Conservation (phyloP, 2,113 vertebrate species). For the Vulpes lagopus region DNA sequence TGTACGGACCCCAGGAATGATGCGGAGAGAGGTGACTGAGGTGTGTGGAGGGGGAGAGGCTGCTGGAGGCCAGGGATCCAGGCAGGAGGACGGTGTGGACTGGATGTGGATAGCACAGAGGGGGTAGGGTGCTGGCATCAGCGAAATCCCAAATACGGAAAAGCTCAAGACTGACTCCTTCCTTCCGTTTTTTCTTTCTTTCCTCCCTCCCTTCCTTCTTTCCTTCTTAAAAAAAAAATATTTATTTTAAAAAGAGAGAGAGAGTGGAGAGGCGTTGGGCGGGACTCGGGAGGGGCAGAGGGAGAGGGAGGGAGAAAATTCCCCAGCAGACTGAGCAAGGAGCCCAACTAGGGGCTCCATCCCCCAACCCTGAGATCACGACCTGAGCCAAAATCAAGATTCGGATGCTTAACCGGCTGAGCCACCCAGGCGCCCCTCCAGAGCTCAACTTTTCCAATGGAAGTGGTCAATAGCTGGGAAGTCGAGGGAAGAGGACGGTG, state of each 20-base stretch:
- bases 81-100: not conserved
- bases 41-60: not conserved
- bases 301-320: not conserved
- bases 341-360: not conserved
- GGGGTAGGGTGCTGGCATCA: not conserved
- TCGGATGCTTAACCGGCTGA: not conserved
- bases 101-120: not conserved
- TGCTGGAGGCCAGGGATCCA: not conserved
- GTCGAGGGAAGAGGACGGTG: not conserved
- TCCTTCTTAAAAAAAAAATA: not conserved
- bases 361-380: not conserved
- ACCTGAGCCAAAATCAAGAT: not conserved
- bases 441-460: not conserved
- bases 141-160: not conserved
- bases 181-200: not conserved
- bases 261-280: not conserved
- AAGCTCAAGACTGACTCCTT: not conserved
- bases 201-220: not conserved
- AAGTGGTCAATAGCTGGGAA: not conserved
- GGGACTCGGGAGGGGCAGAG: not conserved
- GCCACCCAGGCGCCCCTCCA: not conserved
- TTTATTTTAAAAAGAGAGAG: not conserved
- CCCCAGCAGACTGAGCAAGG: not conserved
- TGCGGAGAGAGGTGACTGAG: not conserved
- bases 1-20: not conserved